phyloP scores from a whole-genome alignment of 2,888 invertebrate species.

The Perizoma affinitatum region DNA sequence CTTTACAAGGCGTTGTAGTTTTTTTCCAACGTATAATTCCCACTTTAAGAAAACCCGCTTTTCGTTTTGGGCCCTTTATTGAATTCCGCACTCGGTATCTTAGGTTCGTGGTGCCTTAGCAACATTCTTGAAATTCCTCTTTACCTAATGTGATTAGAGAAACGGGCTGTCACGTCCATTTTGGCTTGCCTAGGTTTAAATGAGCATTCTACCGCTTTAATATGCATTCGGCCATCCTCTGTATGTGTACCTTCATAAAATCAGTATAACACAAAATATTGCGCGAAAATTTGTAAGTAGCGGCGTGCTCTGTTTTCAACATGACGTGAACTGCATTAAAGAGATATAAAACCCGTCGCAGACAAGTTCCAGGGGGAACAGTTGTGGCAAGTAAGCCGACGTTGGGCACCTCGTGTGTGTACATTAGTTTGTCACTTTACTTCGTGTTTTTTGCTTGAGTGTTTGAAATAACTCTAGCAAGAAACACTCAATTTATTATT shows the following conservation, averaged over 20 bases:
- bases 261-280: slow-evolving; percentile 32
- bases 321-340: slow-evolving; percentile 33
- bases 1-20: slow-evolving; percentile 59
- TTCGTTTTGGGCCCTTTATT: slow-evolving; percentile 70
- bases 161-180: slow-evolving; percentile 48
- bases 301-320: slow-evolving; percentile 26
- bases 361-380: slow-evolving; percentile 26
- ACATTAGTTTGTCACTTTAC: slow-evolving; percentile 28
- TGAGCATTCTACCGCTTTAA: slow-evolving; percentile 42
- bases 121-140: slow-evolving; percentile 63
- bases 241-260: slow-evolving; percentile 17
- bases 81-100: slow-evolving; percentile 72
- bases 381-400: slow-evolving; percentile 32
- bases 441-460: slow-evolving; percentile 1
- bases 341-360: slow-evolving; percentile 27
- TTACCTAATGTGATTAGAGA: slow-evolving; percentile 60
- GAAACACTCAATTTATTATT: too few relatives aligned
- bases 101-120: slow-evolving; percentile 64
- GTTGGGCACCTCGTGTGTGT: slow-evolving; percentile 27
- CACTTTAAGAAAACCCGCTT: slow-evolving; percentile 69
- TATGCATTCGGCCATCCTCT: slow-evolving; percentile 33
- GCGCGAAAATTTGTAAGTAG: slow-evolving; percentile 23
- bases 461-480: too few relatives aligned
- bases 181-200: slow-evolving; percentile 43
- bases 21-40: slow-evolving; percentile 74